phyloP scores from a whole-genome alignment of 2,797 vertebrate genomes.

The Lepus townsendii region DNA sequence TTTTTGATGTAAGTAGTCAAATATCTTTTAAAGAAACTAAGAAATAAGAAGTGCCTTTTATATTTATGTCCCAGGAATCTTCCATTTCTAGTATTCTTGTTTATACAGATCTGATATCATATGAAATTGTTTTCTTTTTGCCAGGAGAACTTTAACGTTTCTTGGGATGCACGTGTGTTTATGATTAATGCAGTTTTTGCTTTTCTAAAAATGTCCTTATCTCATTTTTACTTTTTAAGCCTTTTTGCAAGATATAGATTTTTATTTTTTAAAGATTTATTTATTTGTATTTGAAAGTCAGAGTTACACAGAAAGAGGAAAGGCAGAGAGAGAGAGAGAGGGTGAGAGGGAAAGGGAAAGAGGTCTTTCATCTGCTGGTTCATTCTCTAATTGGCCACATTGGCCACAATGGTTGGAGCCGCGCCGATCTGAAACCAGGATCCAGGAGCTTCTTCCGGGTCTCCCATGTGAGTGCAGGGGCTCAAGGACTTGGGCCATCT shows the following conservation, averaged over 20 bases:
- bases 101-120: neutral
- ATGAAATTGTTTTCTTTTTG: neutral
- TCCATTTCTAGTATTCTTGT: conserved; percentile 20
- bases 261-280: neutral
- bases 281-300: too few relatives aligned
- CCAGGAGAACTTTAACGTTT: neutral
- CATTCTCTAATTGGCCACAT: too few relatives aligned
- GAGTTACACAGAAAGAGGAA: too few relatives aligned
- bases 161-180: neutral
- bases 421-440: too few relatives aligned
- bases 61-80: neutral
- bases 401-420: too few relatives aligned
- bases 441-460: too few relatives aligned
- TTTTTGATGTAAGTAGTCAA: neutral
- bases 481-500: too few relatives aligned
- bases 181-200: neutral
- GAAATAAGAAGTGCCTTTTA: neutral
- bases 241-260: conserved; percentile 17
- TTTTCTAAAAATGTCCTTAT: conserved; percentile 26
- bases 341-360: too few relatives aligned
- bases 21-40: too few relatives aligned
- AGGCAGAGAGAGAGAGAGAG: too few relatives aligned
- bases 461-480: too few relatives aligned
- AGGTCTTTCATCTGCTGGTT: too few relatives aligned
- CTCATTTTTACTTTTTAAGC: neutral